Percentiles rank a stretch among this genome's conserved stretches.
Conservation (phyloP, 2,797 vertebrate species). For the Gymnopithys bicolor region DNA sequence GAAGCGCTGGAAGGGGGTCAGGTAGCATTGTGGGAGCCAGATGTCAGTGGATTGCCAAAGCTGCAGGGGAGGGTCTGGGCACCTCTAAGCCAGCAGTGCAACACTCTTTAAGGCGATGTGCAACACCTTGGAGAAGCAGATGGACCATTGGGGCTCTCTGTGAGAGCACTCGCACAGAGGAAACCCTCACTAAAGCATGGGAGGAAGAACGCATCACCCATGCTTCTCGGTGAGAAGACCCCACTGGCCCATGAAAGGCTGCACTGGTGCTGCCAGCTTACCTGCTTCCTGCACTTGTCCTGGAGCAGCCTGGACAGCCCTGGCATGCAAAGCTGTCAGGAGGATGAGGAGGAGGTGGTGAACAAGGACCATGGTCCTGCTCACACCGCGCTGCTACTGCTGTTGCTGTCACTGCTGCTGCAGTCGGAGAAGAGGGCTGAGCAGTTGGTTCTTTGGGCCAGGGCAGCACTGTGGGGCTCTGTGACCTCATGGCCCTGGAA, state of each 20-base stretch:
- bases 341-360: background rate
- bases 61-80: background rate
- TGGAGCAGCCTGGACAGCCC: background rate
- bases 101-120: background rate
- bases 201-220: background rate
- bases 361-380: background rate
- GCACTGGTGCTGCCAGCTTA: background rate
- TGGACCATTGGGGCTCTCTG: background rate
- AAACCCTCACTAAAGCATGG: background rate
- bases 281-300: background rate
- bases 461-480: background rate
- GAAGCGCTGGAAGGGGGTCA: background rate
- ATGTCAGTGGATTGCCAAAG: background rate
- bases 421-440: background rate
- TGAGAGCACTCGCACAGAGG: accelerated
- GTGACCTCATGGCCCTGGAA: background rate
- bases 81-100: background rate
- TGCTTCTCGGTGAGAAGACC: background rate
- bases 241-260: background rate
- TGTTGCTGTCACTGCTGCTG: background rate
- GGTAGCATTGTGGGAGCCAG: background rate
- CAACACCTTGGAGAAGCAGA: background rate
- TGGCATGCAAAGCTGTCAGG: background rate
- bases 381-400: background rate
- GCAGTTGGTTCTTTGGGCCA: background rate